Evolutionary conservation across 2,888 invertebrate species (phyloP).

Genomic region (Seira ritae): DNA sequence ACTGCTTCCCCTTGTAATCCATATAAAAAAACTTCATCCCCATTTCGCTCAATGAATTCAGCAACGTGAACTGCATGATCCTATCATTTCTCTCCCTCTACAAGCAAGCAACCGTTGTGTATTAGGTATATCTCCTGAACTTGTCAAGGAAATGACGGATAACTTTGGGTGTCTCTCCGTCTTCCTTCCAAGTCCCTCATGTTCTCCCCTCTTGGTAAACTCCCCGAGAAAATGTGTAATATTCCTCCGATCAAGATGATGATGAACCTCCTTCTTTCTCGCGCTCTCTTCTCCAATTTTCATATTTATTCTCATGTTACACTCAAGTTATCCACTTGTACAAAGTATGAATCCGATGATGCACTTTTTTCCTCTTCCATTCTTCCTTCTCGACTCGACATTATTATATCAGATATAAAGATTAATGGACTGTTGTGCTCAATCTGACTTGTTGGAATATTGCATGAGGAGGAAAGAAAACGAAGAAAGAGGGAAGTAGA

Average conservation of each 20-base stretch:
- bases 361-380: conserved; percentile 32
- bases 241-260: conserved; percentile 16
- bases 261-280: conserved; percentile 1
- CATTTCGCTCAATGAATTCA: too few relatives aligned
- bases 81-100: background rate
- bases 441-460: conserved; percentile 63
- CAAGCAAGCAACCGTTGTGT: background rate
- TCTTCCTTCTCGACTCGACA: conserved; percentile 17
- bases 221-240: background rate
- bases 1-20: too few relatives aligned
- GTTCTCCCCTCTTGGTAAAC: background rate
- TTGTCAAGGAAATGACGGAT: conserved; percentile 61
- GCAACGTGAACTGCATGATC: too few relatives aligned
- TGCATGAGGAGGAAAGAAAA: too few relatives aligned
- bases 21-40: background rate
- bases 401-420: conserved; percentile 50
- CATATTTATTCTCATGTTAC: conserved; percentile 35
- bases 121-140: too few relatives aligned
- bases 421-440: conserved; percentile 59
- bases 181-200: conserved; percentile 13
- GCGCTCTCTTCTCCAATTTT: conserved; percentile 16
- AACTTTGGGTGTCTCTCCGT: conserved; percentile 51
- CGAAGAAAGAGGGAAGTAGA: too few relatives aligned
- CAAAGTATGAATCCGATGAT: conserved; percentile 15
- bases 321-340: conserved; percentile 7